Evolutionary conservation across 1,140 invertebrate species (phyloP).

Genomic region (Acromyrmex heyeri): DNA sequence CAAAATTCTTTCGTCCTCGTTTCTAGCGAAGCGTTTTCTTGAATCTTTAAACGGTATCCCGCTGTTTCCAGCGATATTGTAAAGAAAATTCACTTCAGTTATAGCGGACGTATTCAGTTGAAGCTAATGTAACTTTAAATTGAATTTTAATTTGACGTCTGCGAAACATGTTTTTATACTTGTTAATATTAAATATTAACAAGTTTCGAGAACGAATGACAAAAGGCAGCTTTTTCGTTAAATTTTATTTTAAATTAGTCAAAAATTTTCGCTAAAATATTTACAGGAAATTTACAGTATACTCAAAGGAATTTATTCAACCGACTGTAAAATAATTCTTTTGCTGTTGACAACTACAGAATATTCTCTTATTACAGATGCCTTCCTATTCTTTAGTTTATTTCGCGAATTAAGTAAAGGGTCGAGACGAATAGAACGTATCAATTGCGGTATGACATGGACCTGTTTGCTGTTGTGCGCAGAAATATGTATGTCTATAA

Average conservation of each 20-base stretch:
- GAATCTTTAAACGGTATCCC: constrained; percentile 37
- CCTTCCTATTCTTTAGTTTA: constrained; percentile 8
- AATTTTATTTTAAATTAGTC: not conserved
- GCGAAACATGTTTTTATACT: not conserved
- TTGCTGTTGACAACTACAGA: not conserved
- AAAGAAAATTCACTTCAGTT: constrained; percentile 33
- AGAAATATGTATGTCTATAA: not conserved
- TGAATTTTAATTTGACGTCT: constrained; percentile 37
- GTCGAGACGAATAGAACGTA: not conserved
- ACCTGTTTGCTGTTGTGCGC: not conserved
- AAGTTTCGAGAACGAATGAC: not conserved
- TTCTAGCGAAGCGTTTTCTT: constrained; percentile 19
- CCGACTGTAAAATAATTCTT: not conserved
- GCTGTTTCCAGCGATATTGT: constrained; percentile 17
- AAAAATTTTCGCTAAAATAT: not conserved
- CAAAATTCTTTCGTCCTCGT: constrained; percentile 20
- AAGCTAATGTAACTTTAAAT: constrained; percentile 22
- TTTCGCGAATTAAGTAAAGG: not conserved
- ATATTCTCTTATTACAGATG: not conserved
- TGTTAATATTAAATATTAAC: constrained; percentile 13
- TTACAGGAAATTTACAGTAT: not conserved
- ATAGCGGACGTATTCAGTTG: not conserved
- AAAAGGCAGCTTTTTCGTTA: not conserved
- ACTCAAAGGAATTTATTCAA: constrained; percentile 2
- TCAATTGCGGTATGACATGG: not conserved